These are phyloP conservation scores for Anastatus disparis DNA, from an alignment of 1,140 invertebrate genomes.

Conservation along the genomic window DNA sequence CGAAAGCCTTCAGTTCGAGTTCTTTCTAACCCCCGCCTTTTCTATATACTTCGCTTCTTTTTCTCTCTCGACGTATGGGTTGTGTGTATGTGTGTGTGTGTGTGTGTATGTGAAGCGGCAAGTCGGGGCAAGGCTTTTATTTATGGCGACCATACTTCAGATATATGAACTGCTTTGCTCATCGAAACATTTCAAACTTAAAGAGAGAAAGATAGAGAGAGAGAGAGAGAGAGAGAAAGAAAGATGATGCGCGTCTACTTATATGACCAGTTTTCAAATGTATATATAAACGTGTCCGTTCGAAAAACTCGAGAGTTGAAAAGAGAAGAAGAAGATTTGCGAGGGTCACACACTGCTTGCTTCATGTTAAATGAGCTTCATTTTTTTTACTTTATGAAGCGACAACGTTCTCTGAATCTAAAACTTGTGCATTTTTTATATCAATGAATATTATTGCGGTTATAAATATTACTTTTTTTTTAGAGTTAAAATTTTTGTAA, in stretches of 20 bases:
- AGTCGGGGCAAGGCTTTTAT: conserved; percentile 66
- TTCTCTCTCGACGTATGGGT: conserved; percentile 34
- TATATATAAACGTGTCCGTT: no score
- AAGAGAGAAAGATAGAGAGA: neutral
- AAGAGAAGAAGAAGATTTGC: conserved; percentile 53
- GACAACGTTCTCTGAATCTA: neutral
- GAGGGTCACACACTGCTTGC: conserved; percentile 47
- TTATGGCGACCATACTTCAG: conserved; percentile 67
- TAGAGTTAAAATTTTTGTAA: no score
- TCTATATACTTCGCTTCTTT: neutral
- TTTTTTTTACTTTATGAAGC: conserved; percentile 46
- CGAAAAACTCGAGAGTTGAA: no score
- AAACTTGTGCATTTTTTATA: no score
- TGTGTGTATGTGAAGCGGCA: conserved; percentile 60
- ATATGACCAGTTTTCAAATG: no score
- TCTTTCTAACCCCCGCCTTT: neutral
- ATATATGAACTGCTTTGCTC: conserved; percentile 68
- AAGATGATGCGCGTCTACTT: no score
- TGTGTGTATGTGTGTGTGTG: no score
- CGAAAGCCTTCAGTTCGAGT: neutral
- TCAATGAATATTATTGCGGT: no score
- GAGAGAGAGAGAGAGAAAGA: conserved; percentile 20
- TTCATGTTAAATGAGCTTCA: conserved; percentile 55
- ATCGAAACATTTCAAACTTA: conserved; percentile 68
- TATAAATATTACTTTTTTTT: no score